Percentiles rank a stretch among this genome's conserved stretches.
Evolutionary conservation across 2,888 invertebrate genomes (phyloP).

Genomic region (Abscondita cerata): DNA sequence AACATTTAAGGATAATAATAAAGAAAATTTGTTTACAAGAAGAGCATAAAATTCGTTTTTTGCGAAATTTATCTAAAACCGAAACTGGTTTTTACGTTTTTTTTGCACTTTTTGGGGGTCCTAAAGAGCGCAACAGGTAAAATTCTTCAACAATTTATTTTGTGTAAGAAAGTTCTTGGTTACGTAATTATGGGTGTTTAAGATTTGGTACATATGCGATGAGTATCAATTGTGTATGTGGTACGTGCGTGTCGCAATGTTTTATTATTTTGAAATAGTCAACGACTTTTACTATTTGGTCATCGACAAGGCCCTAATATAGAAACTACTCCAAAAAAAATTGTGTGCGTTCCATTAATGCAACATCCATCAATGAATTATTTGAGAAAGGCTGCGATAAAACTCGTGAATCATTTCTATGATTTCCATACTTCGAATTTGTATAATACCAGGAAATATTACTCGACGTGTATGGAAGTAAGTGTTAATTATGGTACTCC

Average conservation of each 20-base stretch:
- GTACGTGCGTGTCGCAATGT: too few relatives aligned
- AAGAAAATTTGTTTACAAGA: not conserved
- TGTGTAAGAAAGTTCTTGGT: not conserved
- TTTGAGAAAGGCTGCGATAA: too few relatives aligned
- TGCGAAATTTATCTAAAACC: too few relatives aligned
- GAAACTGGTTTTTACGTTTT: too few relatives aligned
- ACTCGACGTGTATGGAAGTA: conserved; percentile 9
- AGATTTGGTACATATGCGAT: too few relatives aligned
- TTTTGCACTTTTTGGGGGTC: too few relatives aligned
- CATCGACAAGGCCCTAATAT: not conserved
- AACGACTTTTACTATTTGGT: conserved; percentile 2
- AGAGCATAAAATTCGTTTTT: too few relatives aligned
- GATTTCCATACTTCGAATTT: not conserved
- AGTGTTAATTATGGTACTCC: conserved; percentile 16
- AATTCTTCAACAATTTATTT: too few relatives aligned
- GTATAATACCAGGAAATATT: conserved; percentile 23
- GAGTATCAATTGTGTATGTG: not conserved
- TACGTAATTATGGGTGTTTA: not conserved
- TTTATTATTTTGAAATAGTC: not conserved
- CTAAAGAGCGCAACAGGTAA: too few relatives aligned
- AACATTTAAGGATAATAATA: too few relatives aligned
- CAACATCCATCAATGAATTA: not conserved
- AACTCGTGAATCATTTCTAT: too few relatives aligned
- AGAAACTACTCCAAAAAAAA: not conserved
- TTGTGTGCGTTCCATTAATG: not conserved